These are phyloP conservation scores for Hydropotes inermis DNA, from an alignment of 2,113 vertebrate genomes.

Conservation along the genomic window DNA sequence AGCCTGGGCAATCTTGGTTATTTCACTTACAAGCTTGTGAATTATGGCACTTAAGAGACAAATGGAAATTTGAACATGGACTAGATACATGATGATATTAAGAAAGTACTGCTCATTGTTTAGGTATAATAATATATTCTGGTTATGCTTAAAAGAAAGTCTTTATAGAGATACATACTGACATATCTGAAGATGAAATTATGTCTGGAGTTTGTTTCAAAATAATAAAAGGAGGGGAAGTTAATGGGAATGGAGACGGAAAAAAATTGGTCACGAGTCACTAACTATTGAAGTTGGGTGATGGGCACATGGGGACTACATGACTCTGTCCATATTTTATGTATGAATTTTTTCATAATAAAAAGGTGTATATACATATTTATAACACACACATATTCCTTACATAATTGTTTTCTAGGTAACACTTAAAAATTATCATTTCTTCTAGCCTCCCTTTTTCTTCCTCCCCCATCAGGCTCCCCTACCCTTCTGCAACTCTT, in stretches of 20 bases:
- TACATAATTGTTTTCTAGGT: background rate
- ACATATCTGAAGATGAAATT: background rate
- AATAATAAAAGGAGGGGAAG: background rate
- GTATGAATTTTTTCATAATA: background rate
- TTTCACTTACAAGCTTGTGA: background rate
- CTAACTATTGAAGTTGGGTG: background rate
- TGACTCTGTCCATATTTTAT: background rate
- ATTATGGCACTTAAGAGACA: background rate
- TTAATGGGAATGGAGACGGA: background rate
- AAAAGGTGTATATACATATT: background rate
- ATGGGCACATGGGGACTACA: background rate
- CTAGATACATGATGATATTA: background rate
- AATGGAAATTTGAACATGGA: background rate
- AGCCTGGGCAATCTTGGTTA: background rate
- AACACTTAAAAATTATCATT: background rate
- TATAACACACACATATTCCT: background rate
- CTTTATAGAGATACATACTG: background rate
- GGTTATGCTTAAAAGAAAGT: background rate
- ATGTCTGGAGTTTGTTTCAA: background rate
- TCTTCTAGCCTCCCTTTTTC: background rate
- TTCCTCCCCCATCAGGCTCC: background rate
- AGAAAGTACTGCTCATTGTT: background rate
- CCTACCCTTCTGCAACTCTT: background rate
- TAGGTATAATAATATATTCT: background rate
- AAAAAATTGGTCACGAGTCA: background rate